phyloP scores from a whole-genome alignment of 2,113 vertebrate species.

The Rattus rattus region DNA sequence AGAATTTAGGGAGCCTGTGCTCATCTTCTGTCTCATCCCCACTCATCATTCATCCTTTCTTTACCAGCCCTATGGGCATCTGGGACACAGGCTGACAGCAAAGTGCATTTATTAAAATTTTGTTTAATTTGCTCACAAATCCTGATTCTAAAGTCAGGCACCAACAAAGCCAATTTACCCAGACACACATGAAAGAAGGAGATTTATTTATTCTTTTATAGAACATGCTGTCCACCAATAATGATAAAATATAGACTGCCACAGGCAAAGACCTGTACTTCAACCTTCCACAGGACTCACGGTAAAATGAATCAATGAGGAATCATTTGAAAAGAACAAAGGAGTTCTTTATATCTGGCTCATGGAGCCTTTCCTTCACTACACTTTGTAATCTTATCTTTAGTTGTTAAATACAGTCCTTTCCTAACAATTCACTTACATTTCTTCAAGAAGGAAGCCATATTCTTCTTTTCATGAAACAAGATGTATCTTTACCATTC shows the following conservation, averaged over 20 bases:
- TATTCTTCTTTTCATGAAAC: neutral
- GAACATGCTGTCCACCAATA: neutral
- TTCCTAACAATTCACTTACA: neutral
- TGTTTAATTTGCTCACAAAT: constrained; percentile 3
- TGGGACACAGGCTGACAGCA: neutral
- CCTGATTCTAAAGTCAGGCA: constrained; percentile 38
- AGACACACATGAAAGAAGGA: neutral
- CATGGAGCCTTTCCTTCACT: neutral
- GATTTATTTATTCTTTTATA: neutral
- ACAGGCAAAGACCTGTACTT: neutral
- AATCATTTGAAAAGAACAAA: neutral
- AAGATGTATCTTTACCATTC: neutral
- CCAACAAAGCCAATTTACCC: neutral
- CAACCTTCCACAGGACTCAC: neutral
- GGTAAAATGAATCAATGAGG: neutral
- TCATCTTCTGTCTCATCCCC: neutral
- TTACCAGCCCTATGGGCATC: neutral
- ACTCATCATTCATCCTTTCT: neutral
- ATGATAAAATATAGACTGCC: constrained; percentile 11
- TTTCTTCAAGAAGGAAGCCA: constrained; percentile 25
- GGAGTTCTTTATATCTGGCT: neutral
- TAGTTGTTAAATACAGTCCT: neutral
- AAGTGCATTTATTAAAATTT: neutral
- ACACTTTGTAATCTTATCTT: neutral
- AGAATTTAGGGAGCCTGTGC: neutral